Evolutionary conservation across 2,888 invertebrate species (phyloP).

Genomic region (Acronicta aceris): DNA sequence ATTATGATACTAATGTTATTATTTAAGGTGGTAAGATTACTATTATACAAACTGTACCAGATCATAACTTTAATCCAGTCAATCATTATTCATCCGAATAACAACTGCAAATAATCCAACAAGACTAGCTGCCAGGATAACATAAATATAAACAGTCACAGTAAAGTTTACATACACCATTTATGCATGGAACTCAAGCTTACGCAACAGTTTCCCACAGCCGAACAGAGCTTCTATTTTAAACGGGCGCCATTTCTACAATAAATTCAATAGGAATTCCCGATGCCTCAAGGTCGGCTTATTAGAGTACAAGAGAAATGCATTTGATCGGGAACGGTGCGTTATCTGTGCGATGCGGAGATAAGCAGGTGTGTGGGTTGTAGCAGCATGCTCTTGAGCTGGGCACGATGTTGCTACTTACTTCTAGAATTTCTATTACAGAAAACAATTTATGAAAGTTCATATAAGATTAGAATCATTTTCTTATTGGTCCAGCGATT

Average conservation of each 20-base stretch:
- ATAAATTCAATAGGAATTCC: slow-evolving; percentile 57
- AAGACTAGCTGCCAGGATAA: slow-evolving; percentile 19
- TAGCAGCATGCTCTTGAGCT: slow-evolving; percentile 51
- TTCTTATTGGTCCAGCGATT: neutral
- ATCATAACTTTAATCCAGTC: no score
- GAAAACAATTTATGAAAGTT: neutral
- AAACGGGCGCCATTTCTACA: slow-evolving; percentile 49
- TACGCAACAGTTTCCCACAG: slow-evolving; percentile 54
- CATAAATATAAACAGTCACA: slow-evolving; percentile 13
- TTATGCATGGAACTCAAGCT: slow-evolving; percentile 35
- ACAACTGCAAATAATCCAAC: slow-evolving; percentile 8
- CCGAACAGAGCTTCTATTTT: slow-evolving; percentile 57
- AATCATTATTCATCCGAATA: no score
- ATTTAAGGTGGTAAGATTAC: no score
- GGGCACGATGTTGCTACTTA: slow-evolving; percentile 18
- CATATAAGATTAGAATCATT: no score
- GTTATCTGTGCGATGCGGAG: slow-evolving; percentile 76
- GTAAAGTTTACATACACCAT: slow-evolving; percentile 5
- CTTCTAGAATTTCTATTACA: neutral
- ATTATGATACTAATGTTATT: no score
- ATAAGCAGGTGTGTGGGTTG: slow-evolving; percentile 78
- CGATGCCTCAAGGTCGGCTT: slow-evolving; percentile 65
- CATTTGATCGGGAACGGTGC: slow-evolving; percentile 77
- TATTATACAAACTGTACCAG: no score
- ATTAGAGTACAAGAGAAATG: slow-evolving; percentile 85